Base-by-base conservation (phyloP, 1,140 invertebrate genomes). In the Lepidotrigona ventralis region DNA sequence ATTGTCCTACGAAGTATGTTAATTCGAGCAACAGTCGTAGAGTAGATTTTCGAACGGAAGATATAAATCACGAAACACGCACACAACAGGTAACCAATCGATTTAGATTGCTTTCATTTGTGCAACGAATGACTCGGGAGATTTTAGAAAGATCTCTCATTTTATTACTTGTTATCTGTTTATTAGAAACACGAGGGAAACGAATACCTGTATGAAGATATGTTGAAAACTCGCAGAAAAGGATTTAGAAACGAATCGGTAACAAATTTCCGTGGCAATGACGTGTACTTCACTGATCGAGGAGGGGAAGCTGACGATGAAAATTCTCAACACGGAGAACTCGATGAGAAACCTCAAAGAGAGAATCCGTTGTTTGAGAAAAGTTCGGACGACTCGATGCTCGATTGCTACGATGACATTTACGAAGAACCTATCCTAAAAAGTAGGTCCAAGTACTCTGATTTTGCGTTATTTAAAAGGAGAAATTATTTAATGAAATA, bases 221-320 rank as follows among this genome's bases (percentile, higher is more conserved):
- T 53, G 19, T 11, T 26, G 0, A 82, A 66, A 33, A 0, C 11
- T 11, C 39, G 23, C 1, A 39, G 4, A 21, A 79, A 58, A 19
- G 56, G 23, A 4, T 12, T 17, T 15, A 29, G 46, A 26, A 26
- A 46, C 14, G 21, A 75, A 26, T 4, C 19, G 26, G 0, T 2
- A 1, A 23, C 19, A 0, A 19, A 9, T 8, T 79, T 29, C 29
- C 51, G 21, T 17, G 29, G 58, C 12, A 72, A 29, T 12, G 33
- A 72, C 17, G n/a, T 63, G 21, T 79, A 83, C 26, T 39, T 26
- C 8, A 83, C 76, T 1, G 79, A 81, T 23, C 64, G 72, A 21
- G 79, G 46, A 26, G 79, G 56, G 1, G 83, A 85, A 64, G 66
- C 72, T 0, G 79, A 85, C 26, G 83, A 85, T 11, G 79, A 81